phyloP scores from a whole-genome alignment of 2,113 vertebrate genomes.

The Tetrax tetrax region DNA sequence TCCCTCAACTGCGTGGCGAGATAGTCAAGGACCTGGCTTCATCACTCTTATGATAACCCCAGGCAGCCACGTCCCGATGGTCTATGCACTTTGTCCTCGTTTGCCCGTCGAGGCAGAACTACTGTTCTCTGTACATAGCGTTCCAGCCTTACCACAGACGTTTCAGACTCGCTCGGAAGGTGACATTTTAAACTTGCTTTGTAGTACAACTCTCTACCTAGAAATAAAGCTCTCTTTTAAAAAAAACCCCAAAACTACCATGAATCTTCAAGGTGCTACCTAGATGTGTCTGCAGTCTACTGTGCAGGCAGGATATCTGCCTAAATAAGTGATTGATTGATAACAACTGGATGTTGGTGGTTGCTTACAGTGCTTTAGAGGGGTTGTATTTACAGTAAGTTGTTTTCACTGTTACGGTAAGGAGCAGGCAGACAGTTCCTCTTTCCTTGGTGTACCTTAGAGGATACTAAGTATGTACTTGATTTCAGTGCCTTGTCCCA shows the following conservation, averaged over 20 bases:
- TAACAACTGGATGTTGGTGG: not conserved
- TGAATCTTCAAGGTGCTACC: not conserved
- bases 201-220: not conserved
- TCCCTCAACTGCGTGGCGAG: slow-evolving; percentile 80
- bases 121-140: slow-evolving; percentile 49
- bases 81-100: slow-evolving; percentile 1
- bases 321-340: not conserved
- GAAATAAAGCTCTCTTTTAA: slow-evolving; percentile 46
- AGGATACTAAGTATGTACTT: not conserved
- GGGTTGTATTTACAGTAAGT: not conserved
- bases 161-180: not conserved
- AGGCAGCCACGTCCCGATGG: not conserved
- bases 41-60: slow-evolving; percentile 52
- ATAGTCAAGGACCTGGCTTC: slow-evolving; percentile 78
- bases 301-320: not conserved
- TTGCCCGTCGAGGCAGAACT: not conserved
- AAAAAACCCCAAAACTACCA: not conserved
- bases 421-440: not conserved
- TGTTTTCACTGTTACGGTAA: not conserved
- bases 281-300: accelerated
- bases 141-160: not conserved
- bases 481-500: not conserved
- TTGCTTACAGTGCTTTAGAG: not conserved
- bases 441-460: not conserved
- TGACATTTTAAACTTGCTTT: not conserved